Evolutionary conservation across 2,113 vertebrate genomes (phyloP).

Genomic region (Oncorhynchus masou): DNA sequence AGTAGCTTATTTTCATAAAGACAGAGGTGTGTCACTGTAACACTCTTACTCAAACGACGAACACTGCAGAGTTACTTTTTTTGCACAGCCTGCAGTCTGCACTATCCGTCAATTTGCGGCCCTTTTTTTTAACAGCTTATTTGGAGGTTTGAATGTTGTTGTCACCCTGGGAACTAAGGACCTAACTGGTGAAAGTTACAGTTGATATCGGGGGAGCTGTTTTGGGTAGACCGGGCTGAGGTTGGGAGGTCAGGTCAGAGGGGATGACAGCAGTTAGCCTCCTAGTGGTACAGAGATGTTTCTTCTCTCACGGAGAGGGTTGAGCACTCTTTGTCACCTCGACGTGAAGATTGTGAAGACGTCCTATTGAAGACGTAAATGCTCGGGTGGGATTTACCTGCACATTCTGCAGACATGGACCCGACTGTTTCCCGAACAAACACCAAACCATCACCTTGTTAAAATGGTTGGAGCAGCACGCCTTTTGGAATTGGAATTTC

Average conservation of each 20-base stretch:
- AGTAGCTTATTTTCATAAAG: constrained; percentile 36
- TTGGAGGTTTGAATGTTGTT: not conserved
- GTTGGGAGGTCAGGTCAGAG: not conserved
- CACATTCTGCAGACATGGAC: constrained; percentile 5
- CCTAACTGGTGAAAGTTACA: not conserved
- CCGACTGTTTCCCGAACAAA: not conserved
- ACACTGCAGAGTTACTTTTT: constrained; percentile 21
- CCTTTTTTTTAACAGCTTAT: not conserved
- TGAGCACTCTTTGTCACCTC: not conserved
- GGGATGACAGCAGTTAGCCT: constrained; percentile 9
- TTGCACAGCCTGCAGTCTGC: not conserved
- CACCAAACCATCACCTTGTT: not conserved
- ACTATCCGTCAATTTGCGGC: constrained; percentile 2
- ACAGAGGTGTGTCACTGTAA: constrained; percentile 49
- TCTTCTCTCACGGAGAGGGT: constrained; percentile 9
- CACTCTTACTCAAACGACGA: constrained; percentile 21
- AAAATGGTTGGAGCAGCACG: not conserved
- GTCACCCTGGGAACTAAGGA: not conserved
- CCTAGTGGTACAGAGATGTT: constrained; percentile 13
- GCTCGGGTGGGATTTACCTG: not conserved
- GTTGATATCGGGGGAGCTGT: not conserved
- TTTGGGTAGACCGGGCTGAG: not conserved
- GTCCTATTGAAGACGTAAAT: constrained; percentile 14
- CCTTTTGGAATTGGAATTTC: not conserved
- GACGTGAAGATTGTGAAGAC: constrained; percentile 5